phyloP scores from a whole-genome alignment of 2,888 invertebrate genomes.

The Leptodirus hochenwartii region DNA sequence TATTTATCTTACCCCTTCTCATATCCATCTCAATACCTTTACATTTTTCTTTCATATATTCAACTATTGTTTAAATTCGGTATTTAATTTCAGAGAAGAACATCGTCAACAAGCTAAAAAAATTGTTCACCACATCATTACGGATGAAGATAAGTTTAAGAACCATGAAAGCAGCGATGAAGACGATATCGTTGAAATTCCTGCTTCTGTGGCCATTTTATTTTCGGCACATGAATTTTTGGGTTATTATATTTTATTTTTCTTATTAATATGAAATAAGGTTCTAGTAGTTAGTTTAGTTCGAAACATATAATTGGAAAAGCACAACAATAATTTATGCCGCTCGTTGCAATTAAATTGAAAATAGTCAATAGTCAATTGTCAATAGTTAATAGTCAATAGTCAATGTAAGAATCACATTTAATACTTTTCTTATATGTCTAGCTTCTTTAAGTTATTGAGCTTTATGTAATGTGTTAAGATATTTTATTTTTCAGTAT shows the following conservation, averaged over 20 bases:
- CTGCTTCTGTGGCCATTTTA: slow-evolving; percentile 55
- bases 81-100: slow-evolving; percentile 35
- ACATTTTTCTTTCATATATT: slow-evolving; percentile 1
- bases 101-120: slow-evolving; percentile 41
- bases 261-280: slow-evolving; percentile 8
- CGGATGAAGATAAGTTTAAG: slow-evolving; percentile 15
- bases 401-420: no score
- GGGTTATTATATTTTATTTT: slow-evolving; percentile 45
- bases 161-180: slow-evolving; percentile 21
- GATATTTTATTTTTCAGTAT: no score
- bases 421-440: no score
- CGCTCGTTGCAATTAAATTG: no score
- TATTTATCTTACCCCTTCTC: no score
- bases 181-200: slow-evolving; percentile 34
- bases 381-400: no score
- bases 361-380: no score
- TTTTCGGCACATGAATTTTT: slow-evolving; percentile 73
- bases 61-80: not conserved
- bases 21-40: not conserved
- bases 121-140: slow-evolving; percentile 21
- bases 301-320: no score
- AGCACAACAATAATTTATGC: no score
- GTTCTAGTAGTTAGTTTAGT: no score
- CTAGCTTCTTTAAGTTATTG: no score
- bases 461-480: no score